Conservation (phyloP, 2,797 vertebrate species). For the Mus caroli region DNA sequence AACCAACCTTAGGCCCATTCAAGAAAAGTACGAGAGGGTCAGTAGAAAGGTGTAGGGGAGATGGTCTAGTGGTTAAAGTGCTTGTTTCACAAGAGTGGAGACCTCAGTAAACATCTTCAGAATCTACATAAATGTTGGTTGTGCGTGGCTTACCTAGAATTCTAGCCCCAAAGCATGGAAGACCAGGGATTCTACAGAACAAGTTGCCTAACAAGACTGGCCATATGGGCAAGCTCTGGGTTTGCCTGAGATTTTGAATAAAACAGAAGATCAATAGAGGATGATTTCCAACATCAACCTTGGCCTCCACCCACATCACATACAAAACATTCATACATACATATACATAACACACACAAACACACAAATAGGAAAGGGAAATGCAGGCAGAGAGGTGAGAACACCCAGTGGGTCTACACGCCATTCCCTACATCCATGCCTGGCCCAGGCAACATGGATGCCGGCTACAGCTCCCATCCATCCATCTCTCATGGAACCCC, state of each 20-base stretch:
- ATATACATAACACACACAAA: not conserved
- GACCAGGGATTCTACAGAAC: not conserved
- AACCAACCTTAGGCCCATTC: constrained; percentile 47
- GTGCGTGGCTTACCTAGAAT: not conserved
- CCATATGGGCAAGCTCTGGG: not conserved
- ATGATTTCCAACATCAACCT: not conserved
- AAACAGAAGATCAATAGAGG: not conserved
- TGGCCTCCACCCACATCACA: not conserved
- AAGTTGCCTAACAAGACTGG: not conserved
- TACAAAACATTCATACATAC: not conserved
- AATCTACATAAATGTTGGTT: not conserved
- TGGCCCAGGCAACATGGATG: not conserved
- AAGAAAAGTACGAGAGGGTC: not conserved
- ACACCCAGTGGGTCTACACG: too few species aligned
- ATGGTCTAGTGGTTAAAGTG: not conserved
- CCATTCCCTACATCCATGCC: accelerated
- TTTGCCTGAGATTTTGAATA: not conserved
- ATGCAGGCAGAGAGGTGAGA: not conserved
- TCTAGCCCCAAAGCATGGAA: not conserved
- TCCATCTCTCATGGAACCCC: not conserved
- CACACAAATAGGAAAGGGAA: not conserved
- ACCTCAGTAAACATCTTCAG: not conserved
- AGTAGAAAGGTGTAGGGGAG: not conserved
- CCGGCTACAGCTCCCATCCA: accelerated
- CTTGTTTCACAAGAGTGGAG: not conserved